These are phyloP conservation scores for Chlamydotis undulata DNA, from an alignment of 2,113 vertebrate genomes.

Conservation along the genomic window DNA sequence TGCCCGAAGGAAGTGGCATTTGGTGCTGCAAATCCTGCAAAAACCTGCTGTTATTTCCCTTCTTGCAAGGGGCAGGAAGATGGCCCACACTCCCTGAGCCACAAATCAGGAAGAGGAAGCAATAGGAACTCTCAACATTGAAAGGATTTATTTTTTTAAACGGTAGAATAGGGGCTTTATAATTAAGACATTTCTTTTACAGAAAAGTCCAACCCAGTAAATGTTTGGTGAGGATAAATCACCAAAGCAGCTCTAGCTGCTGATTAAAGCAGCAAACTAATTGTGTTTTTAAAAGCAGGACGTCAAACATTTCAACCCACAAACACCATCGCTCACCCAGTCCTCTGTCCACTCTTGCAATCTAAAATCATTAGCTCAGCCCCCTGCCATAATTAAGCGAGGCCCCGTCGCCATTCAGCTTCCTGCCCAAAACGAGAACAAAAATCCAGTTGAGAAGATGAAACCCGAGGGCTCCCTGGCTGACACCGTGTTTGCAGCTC, in stretches of 20 bases:
- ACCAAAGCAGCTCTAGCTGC: not conserved
- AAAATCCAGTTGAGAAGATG: not conserved
- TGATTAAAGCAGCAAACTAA: not conserved
- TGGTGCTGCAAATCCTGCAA: not conserved
- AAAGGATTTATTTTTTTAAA: not conserved
- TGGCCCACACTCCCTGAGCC: not conserved
- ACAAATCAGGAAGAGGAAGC: not conserved
- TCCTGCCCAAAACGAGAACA: not conserved
- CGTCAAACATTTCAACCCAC: not conserved
- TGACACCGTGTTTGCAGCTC: not conserved
- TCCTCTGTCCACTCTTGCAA: not conserved
- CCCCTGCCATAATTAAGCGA: not conserved
- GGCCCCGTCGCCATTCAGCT: not conserved
- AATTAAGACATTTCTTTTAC: not conserved
- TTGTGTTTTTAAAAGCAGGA: not conserved
- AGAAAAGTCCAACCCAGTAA: not conserved
- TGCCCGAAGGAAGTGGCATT: not conserved
- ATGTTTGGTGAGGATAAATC: not conserved
- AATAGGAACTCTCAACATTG: rapidly evolving
- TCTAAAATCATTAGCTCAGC: not conserved
- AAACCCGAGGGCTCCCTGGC: not conserved
- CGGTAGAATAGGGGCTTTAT: not conserved
- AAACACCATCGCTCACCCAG: not conserved
- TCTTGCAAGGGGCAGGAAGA: rapidly evolving
- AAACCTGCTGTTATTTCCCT: not conserved